Base-by-base conservation (phyloP, 2,888 invertebrate species). In the Habrosyne pyritoides region DNA sequence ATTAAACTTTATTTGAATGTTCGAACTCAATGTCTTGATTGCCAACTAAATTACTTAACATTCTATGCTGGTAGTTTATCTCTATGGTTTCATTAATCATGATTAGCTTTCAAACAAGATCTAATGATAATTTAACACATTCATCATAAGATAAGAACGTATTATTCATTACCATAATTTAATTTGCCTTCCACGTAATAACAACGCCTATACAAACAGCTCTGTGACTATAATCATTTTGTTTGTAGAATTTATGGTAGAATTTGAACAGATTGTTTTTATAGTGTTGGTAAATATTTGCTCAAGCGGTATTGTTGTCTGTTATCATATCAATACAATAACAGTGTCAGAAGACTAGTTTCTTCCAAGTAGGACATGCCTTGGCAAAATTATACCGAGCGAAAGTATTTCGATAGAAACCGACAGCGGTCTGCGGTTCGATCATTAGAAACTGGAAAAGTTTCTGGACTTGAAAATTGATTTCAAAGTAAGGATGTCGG, bases 331-430 rank as follows among this genome's bases (percentile, higher is more conserved):
- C 53, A 53, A 59, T 59, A 64, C 56, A 61, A 57, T 60, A 69
- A 71, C 64, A 62, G 63, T 61, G 61, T 65, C 64, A 66, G 60
- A 59, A 52, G 53, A 14, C 18, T n/a, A 6, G 24, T 3, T 36
- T 59, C 48, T 51, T 52, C 47, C 63, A 67, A 71, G 69, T 67
- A 53, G 69, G 61, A 62, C 73, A 55, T 60, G 58, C 57, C 62
- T 66, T 64, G 64, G 69, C 62, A 64, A 59, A 60, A 61, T 57
- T 63, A 63, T 64, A 66, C 42, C 6, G 2, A 75, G 70, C 66
- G 75, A 79, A 77, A 77, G 75, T 74, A 72, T 71, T 69, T 59
- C 65, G 51, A 54, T 59, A 54, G 60, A 61, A 51, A 54, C 56
- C 55, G 60, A 63, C 56, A 50, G 53, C 55, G 53, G 54, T 61